Evolutionary conservation across 2,888 invertebrate species (phyloP).

Genomic region (Archips xylosteana): DNA sequence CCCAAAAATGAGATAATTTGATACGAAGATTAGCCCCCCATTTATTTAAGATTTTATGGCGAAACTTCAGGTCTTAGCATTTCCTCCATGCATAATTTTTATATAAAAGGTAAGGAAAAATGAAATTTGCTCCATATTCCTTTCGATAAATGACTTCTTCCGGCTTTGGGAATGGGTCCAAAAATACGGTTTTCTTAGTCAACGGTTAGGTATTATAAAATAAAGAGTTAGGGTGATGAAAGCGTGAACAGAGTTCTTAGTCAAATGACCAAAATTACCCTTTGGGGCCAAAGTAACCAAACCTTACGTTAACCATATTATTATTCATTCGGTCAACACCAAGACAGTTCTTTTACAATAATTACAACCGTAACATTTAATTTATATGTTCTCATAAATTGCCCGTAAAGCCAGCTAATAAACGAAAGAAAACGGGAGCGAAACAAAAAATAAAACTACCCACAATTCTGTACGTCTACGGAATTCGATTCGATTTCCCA

Average conservation of each 20-base stretch:
- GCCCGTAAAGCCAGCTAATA: constrained; percentile 74
- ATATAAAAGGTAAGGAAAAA: constrained; percentile 52
- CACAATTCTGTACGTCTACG: constrained; percentile 53
- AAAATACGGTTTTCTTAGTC: too few species aligned
- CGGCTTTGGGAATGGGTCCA: neutral
- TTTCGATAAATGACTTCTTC: constrained; percentile 32
- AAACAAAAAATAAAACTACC: constrained; percentile 28
- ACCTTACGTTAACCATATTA: too few species aligned
- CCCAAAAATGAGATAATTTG: constrained; percentile 73
- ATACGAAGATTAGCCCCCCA: constrained; percentile 66
- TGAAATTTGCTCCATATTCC: constrained; percentile 42
- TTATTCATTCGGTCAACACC: neutral
- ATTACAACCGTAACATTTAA: constrained; percentile 11
- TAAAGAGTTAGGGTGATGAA: too few species aligned
- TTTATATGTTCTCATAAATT: constrained; percentile 20
- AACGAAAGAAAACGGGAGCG: constrained; percentile 51
- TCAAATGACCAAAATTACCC: too few species aligned
- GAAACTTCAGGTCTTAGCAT: constrained; percentile 58
- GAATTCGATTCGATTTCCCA: constrained; percentile 65
- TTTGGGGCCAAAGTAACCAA: too few species aligned
- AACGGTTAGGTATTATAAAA: too few species aligned
- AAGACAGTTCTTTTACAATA: neutral
- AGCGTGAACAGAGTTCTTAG: too few species aligned
- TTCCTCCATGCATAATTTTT: constrained; percentile 65
- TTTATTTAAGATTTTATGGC: constrained; percentile 67